Base-by-base conservation (phyloP, 2,113 vertebrate genomes). In the Litocranius walleri region DNA sequence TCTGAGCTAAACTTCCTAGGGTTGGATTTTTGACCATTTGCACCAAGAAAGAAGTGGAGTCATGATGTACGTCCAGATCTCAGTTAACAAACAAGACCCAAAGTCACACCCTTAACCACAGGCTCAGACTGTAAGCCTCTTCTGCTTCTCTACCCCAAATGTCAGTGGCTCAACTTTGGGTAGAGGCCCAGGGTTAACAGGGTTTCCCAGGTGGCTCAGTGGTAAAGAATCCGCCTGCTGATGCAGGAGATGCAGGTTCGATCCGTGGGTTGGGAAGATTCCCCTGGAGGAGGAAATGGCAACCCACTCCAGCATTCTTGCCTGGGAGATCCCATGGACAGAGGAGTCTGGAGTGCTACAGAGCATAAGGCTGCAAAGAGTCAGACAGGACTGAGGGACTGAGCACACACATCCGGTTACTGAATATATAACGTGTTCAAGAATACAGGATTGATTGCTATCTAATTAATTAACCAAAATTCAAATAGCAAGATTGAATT, bases 401-500 rank as follows among this genome's bases (percentile, higher is more conserved):
- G 71, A 77, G 71, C 40, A 77, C 23, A 43, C 36, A 43, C 1
- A 77, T 23, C 40, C 3, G 1, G 16, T 25, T 25, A 59, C 48
- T 61, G 21, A 23, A 87, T 8, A 74, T 2, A 52, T 15, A 45
- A 56, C 29, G 54, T 12, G 3, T 56, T 80, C 48, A 61, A 80
- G 81, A 88, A 90, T 54, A 95, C 0, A 17, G 96, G 29, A 50
- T 7, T 27, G 59, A 93, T 5, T 92, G 81, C n/a, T 81, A 88
- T 81, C 91, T 74, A 97, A 96, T 87, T 96, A 97, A 92, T 81
- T 57, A 89, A 94, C 61, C 36, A 95, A 95, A 97, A 86, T 33
- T 88, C 82, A 89, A 86, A 54, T 0, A n/a, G 36, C 21, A 59
- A 81, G 64, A 87, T 7, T 50, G 88, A 97, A 95, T 36, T 15